Conservation (phyloP, 2,888 invertebrate genomes). For the Dione vanillae region DNA sequence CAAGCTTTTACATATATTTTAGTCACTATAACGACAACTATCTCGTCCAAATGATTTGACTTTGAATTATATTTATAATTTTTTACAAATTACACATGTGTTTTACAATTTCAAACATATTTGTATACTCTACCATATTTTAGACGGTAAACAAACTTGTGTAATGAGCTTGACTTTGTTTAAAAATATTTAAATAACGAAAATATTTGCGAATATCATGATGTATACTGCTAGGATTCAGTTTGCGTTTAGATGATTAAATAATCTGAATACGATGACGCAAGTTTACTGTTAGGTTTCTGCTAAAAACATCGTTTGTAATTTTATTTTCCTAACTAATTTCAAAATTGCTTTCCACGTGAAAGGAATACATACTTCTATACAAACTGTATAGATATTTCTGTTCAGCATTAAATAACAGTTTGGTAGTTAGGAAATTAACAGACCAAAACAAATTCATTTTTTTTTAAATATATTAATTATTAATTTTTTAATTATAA, state of each 20-base stretch:
- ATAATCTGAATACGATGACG: not conserved
- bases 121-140: not conserved
- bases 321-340: not conserved
- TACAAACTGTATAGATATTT: not conserved
- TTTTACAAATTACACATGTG: not conserved
- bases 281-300: not conserved
- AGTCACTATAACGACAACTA: constrained; percentile 14
- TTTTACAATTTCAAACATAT: not conserved
- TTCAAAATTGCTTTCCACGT: not conserved
- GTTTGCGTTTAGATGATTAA: not conserved
- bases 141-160: not conserved
- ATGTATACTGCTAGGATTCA: not conserved
- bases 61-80: constrained; percentile 1
- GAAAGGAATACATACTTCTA: no score
- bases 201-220: not conserved
- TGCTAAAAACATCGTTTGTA: not conserved
- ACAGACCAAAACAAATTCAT: no score
- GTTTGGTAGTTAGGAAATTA: no score
- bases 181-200: not conserved
- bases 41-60: constrained; percentile 2
- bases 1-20: constrained; percentile 28
- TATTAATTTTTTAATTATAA: no score
- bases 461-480: no score
- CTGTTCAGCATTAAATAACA: not conserved
- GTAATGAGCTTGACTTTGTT: no score